Evolutionary conservation across 2,888 invertebrate species (phyloP).

Genomic region (Calliphora vomitoria): DNA sequence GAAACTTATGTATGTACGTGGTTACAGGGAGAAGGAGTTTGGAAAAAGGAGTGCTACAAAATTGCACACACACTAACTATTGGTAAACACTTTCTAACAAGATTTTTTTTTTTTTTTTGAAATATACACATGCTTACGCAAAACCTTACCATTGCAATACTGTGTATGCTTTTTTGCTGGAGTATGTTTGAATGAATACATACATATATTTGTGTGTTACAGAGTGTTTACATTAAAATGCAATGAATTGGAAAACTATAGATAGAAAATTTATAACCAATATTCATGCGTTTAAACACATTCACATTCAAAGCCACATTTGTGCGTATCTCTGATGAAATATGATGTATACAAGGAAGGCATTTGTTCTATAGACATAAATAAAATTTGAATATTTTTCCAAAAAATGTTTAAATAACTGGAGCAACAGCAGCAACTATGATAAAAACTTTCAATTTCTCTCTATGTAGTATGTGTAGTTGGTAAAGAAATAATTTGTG

Average conservation of each 20-base stretch:
- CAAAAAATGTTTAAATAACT: constrained; percentile 7
- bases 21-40: background rate
- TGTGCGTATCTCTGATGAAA: constrained; percentile 6
- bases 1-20: background rate
- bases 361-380: constrained; percentile 11
- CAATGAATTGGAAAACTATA: constrained; percentile 67
- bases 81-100: background rate
- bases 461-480: background rate
- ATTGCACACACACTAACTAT: background rate
- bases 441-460: constrained; percentile 42
- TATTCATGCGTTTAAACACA: constrained; percentile 23
- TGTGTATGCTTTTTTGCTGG: no score
- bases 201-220: constrained; percentile 25
- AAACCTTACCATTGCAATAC: no score
- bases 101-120: background rate
- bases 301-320: background rate
- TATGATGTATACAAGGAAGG: background rate
- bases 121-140: background rate
- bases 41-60: background rate
- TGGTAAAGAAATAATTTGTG: background rate
- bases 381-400: constrained; percentile 19
- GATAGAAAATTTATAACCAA: constrained; percentile 64
- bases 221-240: constrained; percentile 43
- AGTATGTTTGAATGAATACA: background rate
- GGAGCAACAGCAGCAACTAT: constrained; percentile 22